Conservation (phyloP, 2,888 invertebrate species). For the Lasioglossum vierecki region DNA sequence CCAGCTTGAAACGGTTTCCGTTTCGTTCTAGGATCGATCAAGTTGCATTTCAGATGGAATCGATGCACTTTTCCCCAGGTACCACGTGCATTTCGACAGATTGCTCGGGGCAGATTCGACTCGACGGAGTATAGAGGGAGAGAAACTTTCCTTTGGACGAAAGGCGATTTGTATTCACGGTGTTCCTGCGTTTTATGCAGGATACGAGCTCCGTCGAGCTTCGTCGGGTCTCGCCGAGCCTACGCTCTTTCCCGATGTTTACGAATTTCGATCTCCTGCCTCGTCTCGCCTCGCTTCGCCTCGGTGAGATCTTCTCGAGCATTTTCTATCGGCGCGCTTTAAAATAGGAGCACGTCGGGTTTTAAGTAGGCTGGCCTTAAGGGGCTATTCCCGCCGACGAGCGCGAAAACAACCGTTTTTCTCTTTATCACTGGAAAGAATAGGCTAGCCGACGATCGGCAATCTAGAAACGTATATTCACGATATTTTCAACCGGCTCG, state of each 20-base stretch:
- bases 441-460: not conserved
- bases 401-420: not conserved
- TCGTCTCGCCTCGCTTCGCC: constrained; percentile 5
- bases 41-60: not conserved
- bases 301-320: constrained; percentile 17
- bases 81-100: not conserved
- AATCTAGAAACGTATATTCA: too few species aligned
- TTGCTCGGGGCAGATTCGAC: not conserved
- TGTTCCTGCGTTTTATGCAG: constrained; percentile 51
- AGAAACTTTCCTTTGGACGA: constrained; percentile 64
- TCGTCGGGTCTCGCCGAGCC: not conserved
- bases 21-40: not conserved
- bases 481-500: not conserved
- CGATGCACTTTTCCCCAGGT: not conserved
- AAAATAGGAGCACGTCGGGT: constrained; percentile 25
- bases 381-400: not conserved
- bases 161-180: constrained; percentile 62
- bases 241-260: constrained; percentile 29
- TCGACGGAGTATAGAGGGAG: constrained; percentile 17
- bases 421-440: not conserved
- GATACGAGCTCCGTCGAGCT: constrained; percentile 46
- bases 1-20: not conserved
- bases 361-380: constrained; percentile 10
- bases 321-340: constrained; percentile 25
- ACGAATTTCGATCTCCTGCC: constrained; percentile 49